Evolutionary conservation across 2,113 vertebrate species (phyloP), one percentile per base, ranked within the genome.

Genomic region (Tragelaphus strepsiceros): DNA sequence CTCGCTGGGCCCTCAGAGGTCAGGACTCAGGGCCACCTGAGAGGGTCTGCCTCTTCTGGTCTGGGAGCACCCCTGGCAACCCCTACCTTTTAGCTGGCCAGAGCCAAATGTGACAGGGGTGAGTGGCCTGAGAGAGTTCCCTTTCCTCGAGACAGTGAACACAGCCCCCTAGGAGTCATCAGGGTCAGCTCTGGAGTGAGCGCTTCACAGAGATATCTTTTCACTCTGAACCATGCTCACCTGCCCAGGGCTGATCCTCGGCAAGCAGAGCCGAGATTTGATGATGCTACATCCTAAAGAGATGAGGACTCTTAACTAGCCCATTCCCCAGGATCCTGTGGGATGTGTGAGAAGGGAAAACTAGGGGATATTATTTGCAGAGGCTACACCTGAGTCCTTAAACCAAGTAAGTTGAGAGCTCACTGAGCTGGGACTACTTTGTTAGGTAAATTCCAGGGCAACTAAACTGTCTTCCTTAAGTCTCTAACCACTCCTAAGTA

Each of bases 391-490:
- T 62, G 85, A 95, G 64, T 85, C n/a, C 92, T 8, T 22, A 49
- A 83, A 13, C 54, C 24, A 49, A 46, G 80, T 7, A 30, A 92
- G 74, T 24, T 10, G 56, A 78, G 78, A 62, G 71, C 32, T 83
- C 74, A 32, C 28, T 0, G 6, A 6, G 21, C 11, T 51, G 13
- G 54, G 46, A 74, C 80, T 30, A 19, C 11, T 19, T 71, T 67
- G 61, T 56, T 28, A 56, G 46, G 91, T 88, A 95, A 80, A 80
- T 74, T 74, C 39, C n/a, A 49, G 81, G 88, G 28, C 92, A 92
- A 51, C 39, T 9, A 21, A 78, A 43, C 22, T 86, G 58, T 77
- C 62, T 39, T 10, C 3, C 28, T 88, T 87, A 94, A 85, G 39
- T 85, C 77, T 88, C 77, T 39, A 81, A 39, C 43, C 81, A 84